Conservation (phyloP, 2,797 vertebrate species). For the Sitta carolinensis region DNA sequence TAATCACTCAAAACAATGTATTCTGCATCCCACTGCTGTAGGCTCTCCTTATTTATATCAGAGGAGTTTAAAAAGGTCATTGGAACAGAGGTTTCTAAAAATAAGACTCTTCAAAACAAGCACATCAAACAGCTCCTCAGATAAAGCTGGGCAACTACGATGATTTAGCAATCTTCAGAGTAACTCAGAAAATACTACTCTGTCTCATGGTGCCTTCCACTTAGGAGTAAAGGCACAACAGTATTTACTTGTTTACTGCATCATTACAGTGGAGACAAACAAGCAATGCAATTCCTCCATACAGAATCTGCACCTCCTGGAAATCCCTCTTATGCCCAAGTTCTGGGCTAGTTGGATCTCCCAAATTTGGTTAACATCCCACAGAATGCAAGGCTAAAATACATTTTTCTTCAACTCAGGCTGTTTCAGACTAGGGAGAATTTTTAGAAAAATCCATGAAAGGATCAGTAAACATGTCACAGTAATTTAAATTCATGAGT, state of each 20-base stretch:
- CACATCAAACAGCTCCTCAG: slow-evolving; percentile 57
- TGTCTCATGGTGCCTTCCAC: not conserved
- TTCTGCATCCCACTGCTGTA: slow-evolving; percentile 42
- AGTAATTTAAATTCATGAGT: not conserved
- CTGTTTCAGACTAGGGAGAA: not conserved
- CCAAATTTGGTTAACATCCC: not conserved
- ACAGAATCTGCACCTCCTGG: not conserved
- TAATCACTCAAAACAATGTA: slow-evolving; percentile 50
- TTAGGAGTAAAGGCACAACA: not conserved
- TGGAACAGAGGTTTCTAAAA: slow-evolving; percentile 63
- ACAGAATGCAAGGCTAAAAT: not conserved
- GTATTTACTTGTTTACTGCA: not conserved
- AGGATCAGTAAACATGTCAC: not conserved
- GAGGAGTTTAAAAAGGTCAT: slow-evolving; percentile 57
- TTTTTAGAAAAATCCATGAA: not conserved
- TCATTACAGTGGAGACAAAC: not conserved
- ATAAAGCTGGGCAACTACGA: slow-evolving; percentile 40
- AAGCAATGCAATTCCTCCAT: not conserved
- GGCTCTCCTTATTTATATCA: slow-evolving; percentile 53
- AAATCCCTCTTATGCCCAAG: not conserved
- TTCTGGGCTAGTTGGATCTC: not conserved
- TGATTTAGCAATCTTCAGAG: not conserved
- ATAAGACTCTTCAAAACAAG: slow-evolving; percentile 63
- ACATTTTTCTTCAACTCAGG: not conserved
- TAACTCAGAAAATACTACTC: not conserved